Evolutionary conservation across 1,140 invertebrate genomes (phyloP), one percentile per base, ranked within the genome.

Genomic region (Trichonephila inaurata): DNA sequence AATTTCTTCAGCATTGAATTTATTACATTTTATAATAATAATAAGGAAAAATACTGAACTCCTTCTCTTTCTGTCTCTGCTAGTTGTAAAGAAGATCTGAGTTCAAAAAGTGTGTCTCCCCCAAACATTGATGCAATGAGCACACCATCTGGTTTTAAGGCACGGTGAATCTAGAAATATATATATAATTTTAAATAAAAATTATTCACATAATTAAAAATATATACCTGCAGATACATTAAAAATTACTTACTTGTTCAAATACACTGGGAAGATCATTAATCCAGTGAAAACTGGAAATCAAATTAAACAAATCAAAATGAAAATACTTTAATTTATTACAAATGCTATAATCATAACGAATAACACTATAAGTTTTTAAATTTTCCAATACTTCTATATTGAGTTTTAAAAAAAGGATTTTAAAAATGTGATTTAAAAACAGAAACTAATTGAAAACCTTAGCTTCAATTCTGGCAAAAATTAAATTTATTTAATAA

Each of bases 71-170:
- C 99, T 61, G 97, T 96, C 96, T 99, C 99, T 7, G 99, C 99
- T 94, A 99, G 95, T 96, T 99, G 99, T 64, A 99, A 96, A 0
- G 99, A 97, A 91, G 98, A 98, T 62, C 98, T 96, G 19, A 99
- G 96, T 96, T 99, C 98, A 96, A 97, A 99, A 6, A 99, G 96
- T 0, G 99, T 99, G 95, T 99, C 99, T 3, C 98, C 98, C n/a
- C 99, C 99, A 96, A 99, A 99, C 94, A 99, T 96, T 44, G 98
- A 97, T 0, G 98, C 99, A 94, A 99, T 96, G 94, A 99, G 98
- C 0, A 98, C 98, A 58, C 99, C 99, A 96, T 99, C 99, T 93
- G 97, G 97, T 96, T 97, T 98, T 33, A 99, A 96, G 86, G 96
- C 95, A 87, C 95, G 95, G 21, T 96, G 96, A 62, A 96, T 95